A percentile compares a stretch with the other conserved stretches of the same genome.
These are phyloP conservation scores for Kryptolebias ocellatus DNA, from an alignment of 2,797 vertebrate species.

Conservation along the genomic window DNA sequence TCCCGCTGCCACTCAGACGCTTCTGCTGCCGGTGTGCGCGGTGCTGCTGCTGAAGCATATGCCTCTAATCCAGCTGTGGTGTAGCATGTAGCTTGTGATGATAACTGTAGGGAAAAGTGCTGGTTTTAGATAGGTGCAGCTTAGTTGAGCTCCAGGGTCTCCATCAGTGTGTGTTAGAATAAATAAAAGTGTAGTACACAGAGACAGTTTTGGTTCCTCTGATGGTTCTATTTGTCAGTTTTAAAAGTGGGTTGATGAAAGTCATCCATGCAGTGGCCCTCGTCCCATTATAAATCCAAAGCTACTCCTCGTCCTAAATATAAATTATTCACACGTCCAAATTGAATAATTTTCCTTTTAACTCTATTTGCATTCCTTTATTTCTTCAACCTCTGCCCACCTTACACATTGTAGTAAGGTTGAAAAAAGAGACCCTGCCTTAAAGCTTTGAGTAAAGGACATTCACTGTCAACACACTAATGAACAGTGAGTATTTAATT, in stretches of 20 bases:
- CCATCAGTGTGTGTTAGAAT: constrained; percentile 13
- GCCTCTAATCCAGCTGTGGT: constrained; percentile 55
- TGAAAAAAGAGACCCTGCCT: constrained; percentile 28
- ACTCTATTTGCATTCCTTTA: constrained; percentile 49
- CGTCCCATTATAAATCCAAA: constrained; percentile 66
- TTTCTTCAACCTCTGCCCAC: constrained; percentile 36
- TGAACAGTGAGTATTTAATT: constrained; percentile 53
- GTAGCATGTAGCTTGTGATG: constrained; percentile 13
- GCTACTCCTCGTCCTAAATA: constrained; percentile 50
- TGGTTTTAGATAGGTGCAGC: constrained; percentile 20
- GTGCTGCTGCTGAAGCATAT: constrained; percentile 31
- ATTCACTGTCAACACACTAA: constrained; percentile 48
- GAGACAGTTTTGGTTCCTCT: constrained; percentile 20
- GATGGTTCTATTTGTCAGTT: constrained; percentile 34
- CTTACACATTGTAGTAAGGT: constrained; percentile 24
- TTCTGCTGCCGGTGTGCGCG: constrained; percentile 28
- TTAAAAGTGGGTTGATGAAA: constrained; percentile 61
- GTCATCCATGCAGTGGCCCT: constrained; percentile 53
- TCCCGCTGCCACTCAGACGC: constrained; percentile 61
- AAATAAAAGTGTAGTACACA: constrained; percentile 8
- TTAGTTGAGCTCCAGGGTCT: constrained; percentile 21
- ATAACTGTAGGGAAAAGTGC: constrained; percentile 19
- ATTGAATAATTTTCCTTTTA: constrained; percentile 68
- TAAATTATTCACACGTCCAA: constrained; percentile 73
- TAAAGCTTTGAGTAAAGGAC: constrained; percentile 54